These are phyloP conservation scores for Nomia melanderi DNA, from an alignment of 1,140 invertebrate genomes.

Conservation along the genomic window DNA sequence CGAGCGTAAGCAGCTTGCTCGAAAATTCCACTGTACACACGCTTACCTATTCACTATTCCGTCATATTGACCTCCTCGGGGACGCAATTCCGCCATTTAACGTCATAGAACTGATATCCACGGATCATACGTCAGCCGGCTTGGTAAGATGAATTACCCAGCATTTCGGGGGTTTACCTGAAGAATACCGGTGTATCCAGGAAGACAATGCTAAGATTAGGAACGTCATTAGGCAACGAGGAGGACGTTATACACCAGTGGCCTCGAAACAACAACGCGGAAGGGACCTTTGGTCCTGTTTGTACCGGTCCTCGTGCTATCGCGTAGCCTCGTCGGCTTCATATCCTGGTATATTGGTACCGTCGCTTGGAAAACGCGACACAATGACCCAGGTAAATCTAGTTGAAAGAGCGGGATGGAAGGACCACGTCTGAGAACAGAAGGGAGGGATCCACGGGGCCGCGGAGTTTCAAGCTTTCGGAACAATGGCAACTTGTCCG, in stretches of 20 bases:
- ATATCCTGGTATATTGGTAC: constrained; percentile 46
- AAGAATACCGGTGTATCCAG: constrained; percentile 10
- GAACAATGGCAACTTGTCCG: constrained; percentile 61
- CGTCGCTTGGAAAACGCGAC: constrained; percentile 26
- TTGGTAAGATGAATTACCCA: not conserved
- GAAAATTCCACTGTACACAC: constrained; percentile 1
- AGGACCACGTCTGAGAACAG: constrained; percentile 14
- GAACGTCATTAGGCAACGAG: constrained; percentile 39
- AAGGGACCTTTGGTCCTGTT: constrained; percentile 17
- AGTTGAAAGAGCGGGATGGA: constrained; percentile 18
- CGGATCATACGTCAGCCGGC: not conserved
- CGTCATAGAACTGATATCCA: constrained; percentile 33
- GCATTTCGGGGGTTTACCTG: constrained; percentile 47
- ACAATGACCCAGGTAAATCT: constrained; percentile 53
- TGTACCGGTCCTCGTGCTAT: constrained; percentile 8
- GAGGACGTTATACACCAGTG: constrained; percentile 20
- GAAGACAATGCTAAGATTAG: constrained; percentile 58
- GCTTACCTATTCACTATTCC: not conserved
- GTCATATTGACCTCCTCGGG: too few relatives aligned
- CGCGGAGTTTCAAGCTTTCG: constrained; percentile 50
- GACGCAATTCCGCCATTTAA: constrained; percentile 22
- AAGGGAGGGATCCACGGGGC: constrained; percentile 8
- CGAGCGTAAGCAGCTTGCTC: not conserved
- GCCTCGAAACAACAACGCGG: constrained; percentile 23
- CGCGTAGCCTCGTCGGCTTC: not conserved